Evolutionary conservation across 1,140 invertebrate genomes (phyloP), one percentile per base, ranked within the genome.

Genomic region (Drosophila ananassae): DNA sequence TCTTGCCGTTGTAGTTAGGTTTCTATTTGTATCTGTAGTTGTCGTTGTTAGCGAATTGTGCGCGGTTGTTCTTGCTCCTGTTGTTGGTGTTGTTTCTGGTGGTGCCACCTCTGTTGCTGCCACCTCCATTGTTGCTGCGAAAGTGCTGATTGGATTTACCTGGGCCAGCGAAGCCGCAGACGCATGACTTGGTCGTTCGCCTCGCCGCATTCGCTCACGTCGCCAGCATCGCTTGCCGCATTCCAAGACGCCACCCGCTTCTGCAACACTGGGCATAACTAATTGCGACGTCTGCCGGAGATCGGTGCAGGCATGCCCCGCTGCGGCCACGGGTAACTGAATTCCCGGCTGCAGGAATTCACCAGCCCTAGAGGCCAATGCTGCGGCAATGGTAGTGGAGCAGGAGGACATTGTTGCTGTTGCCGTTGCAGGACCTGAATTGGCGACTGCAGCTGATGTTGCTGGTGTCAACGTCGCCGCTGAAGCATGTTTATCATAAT

Each of bases 401-500:
- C 41, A 50, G 47, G 10, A 37, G 39, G 28, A 22, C 17, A 17
- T 17, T 17, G 17, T 17, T 17, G 17, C 17, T 64, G 73, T 77
- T 44, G 50, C 34, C 48, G 32, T 44, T 55, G 62, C 57, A 44
- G 51, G 56, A 68, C 44, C 64, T 58, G 47, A 47, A 53, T 47
- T 55, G 63, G 56, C 47, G 58, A 39, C 24, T 37, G 69, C 13
- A 50, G 54, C 32, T 50, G 51, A 46, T 34, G 53, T 54, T 50
- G 75, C 21, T 47, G 75, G 62, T 76, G 73, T 74, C 69, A 64
- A 62, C 73, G 84, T 67, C 30, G 78, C 47, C 67, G 77, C 63
- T 77, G 67, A 68, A 72, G 73, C 85, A 79, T 89, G 85, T 84
- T 90, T 89, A 89, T 89, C 84, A 89, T 89, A 89, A 89, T 89